Base-by-base conservation (phyloP, 2,113 vertebrate species). In the Tetraodon nigroviridis region DNA sequence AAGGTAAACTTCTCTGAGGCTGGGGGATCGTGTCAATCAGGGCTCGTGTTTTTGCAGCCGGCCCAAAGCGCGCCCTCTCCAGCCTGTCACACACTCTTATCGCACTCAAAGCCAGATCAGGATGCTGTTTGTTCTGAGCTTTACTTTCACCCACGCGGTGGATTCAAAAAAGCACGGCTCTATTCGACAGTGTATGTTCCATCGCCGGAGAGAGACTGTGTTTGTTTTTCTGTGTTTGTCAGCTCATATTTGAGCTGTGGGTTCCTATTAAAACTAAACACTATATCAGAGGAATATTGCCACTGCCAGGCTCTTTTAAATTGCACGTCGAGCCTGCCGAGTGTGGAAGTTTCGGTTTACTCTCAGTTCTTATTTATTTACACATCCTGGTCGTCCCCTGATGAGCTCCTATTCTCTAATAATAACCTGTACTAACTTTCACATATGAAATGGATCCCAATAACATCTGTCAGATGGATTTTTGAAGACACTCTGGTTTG, bases 101-200 rank as follows among this genome's bases (percentile, higher is more conserved):
- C 91, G 87, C 90, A 92, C 93, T 94, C 93, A 94, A 93, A 93
- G 91, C 83, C 87, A 74, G 90, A 93, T 92, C 93, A 92, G 91
- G 91, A 90, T 90, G 83, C 81, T 86, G 92, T 95, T 95, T 95
- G 93, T 95, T 96, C 93, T 96, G 87, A 64, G 61, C 92, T 95
- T 94, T 94, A 92, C 92, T 93, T 93, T 90, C 85, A 84, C 87
- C 75, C 90, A 85, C 92, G 88, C 87, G 84, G 89, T 83, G 84
- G 90, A 92, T 92, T 93, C 92, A 92, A 92, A 94, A 92, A 90
- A 84, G 82, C 78, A 90, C 87, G 87, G 88, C 87, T 91, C 90
- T 92, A 82, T 92, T 90, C 89, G 86, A 91, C 83, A 88, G 88
- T 90, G 87, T 88, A 83, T 83, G 73, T 89, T 92, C 92, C 81